Evolutionary conservation across 2,888 invertebrate genomes (phyloP), one percentile per base, ranked within the genome.

Genomic region (Orthosia gracilis): DNA sequence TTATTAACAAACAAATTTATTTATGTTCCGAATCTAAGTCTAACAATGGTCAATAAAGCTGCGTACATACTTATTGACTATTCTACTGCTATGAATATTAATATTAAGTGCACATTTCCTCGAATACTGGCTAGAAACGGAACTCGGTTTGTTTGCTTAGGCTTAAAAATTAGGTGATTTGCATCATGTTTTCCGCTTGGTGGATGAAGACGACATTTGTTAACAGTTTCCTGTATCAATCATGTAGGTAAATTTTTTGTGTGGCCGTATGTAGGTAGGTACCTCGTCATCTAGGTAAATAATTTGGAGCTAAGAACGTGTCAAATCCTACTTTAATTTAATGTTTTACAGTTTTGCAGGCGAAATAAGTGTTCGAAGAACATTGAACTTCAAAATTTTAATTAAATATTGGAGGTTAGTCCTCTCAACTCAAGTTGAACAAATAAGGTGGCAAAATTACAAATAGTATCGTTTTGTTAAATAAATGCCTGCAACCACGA

Each of bases 41-140:
- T 71, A 81, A 86, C 87, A 87, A 87, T 87, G 47, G 86, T 76
- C 83, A 70, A 86, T 87, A 86, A 87, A 84, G 80, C 74, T 68
- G 66, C 86, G 74, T 74, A 73, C 73, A 76, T 55, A 69, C 67
- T 71, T 69, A 76, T 76, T 72, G 72, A 77, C 59, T 78, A 84
- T 84, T 81, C 74, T 76, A 66, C 73, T 82, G 9, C 86, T 82
- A 83, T 87, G 86, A 86, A 87, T 86, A 85, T 85, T 84, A 80
- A 83, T 80, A 74, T 69, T 69, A 69, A 76, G 69, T 86, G 76
- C 79, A 87, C 72, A 87, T 85, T 86, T 88, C 87, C 80, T 76
- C 76, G 85, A 88, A 87, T 71, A 64, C 23, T 54, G 52, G 47
- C 69, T 47, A 83, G 79, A 82, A 87, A 85, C 86, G 86, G 86